Evolutionary conservation across 2,888 invertebrate species (phyloP), one percentile per base, ranked within the genome.

Genomic region (Agrotis puta): DNA sequence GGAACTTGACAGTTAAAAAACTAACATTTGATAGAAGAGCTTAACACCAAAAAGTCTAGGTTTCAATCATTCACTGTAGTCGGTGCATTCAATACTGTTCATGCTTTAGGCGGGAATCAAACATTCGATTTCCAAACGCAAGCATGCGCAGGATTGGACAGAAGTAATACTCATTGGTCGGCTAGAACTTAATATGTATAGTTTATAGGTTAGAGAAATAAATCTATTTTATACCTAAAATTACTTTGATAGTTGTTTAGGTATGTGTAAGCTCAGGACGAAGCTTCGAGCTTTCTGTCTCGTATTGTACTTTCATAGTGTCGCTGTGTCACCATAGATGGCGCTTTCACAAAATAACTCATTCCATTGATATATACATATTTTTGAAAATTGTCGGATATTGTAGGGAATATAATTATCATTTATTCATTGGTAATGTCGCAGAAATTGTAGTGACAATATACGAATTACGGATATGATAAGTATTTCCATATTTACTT

Each of bases 151-250:
- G 57, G 74, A 62, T 87, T 85, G 85, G 83, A 79, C 76, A 74
- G 76, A 72, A 75, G 65, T 74, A 91, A 94, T 94, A 94, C 94
- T 94, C 93, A 88, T 87, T 66, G 65, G 62, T 70, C 75, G 70
- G 64, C 56, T 82, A 86, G 88, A 83, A 85, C 82, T 83, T 88
- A 87, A 84, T 87, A 89, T 92, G 90, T 93, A 93, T 92, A 92
- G 90, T 88, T 89, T 88, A 85, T 92, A 92, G 92, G 90, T 88
- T 94, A 94, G 92, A 90, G 73, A 93, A 92, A 93, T 91, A 92
- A 92, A 93, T 93, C 94, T 95, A 95, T 95, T 95, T 95, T 95
- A 95, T 95, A 95, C 94, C 84, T 85, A 84, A 84, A 74, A 64
- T 83, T 85, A 85, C 85, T 85, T 85, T 75, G 45, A 78, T 85